Evolutionary conservation across 2,113 vertebrate species (phyloP).

Genomic region (Ctenomys sociabilis): DNA sequence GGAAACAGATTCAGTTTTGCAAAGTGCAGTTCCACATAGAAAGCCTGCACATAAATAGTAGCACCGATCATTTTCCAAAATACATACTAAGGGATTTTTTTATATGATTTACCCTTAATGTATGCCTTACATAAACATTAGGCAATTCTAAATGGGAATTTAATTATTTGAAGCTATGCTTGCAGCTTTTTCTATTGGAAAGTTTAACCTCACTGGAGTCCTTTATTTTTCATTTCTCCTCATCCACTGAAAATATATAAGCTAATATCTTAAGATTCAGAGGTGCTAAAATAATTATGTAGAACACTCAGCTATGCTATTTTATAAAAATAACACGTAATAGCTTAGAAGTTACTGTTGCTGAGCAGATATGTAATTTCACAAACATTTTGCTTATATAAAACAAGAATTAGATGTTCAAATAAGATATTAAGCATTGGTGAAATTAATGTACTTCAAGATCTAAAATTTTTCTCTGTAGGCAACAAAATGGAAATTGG

Average conservation of each 20-base stretch:
- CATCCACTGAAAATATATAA: background rate
- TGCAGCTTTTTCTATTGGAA: background rate
- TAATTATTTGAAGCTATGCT: constrained; percentile 52
- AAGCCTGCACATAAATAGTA: background rate
- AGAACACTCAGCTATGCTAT: background rate
- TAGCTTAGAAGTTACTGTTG: constrained; percentile 8
- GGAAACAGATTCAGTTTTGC: background rate
- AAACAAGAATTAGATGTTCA: background rate
- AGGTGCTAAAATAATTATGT: constrained; percentile 36
- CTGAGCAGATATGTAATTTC: background rate
- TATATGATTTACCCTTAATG: constrained; percentile 27
- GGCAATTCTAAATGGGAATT: background rate
- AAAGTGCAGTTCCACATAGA: background rate
- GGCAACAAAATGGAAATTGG: background rate
- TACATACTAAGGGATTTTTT: background rate
- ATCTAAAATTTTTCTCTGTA: background rate
- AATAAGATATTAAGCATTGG: background rate
- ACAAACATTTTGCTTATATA: background rate
- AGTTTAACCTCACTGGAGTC: background rate
- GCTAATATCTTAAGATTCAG: background rate
- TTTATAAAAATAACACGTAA: background rate
- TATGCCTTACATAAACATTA: constrained; percentile 19
- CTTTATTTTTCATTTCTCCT: background rate
- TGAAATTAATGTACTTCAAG: background rate
- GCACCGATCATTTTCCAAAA: background rate